Evolutionary conservation across 2,113 vertebrate genomes (phyloP), one percentile per base, ranked within the genome.

Genomic region (Labrus mixtus): DNA sequence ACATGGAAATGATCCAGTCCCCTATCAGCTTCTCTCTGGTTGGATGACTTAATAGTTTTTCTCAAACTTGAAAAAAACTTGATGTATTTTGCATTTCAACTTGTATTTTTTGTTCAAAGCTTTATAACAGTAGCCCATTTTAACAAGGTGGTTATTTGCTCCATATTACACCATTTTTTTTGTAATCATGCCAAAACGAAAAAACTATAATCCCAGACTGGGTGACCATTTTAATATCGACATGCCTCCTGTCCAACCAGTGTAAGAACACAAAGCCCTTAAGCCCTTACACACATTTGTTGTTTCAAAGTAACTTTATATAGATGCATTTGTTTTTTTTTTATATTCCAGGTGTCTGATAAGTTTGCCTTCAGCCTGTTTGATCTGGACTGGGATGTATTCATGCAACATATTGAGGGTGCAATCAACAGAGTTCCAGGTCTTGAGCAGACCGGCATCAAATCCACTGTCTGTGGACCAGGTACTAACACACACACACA

Each of bases 321-420:
- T 45, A 15, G 11, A 12, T 45, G 43, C 16, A 23, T 78, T 41
- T 69, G 4, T 79, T 17, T 62, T 20, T 71, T 20, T 74, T 63
- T 58, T 57, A 7, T 78, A 61, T 72, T 7, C 51, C 78, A 99
- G 98, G 96, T 98, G 3, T 96, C 95, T 0, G 96, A 99, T 76
- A 95, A 95, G 48, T 99, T 99, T 86, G 95, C 96, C 73, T 99
- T 99, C 76, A 96, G 98, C 76, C 95, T 99, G 71, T 99, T 99
- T 78, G 97, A 99, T 81, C 90, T 99, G 94, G 95, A 99, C 88
- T 99, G 98, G 98, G 97, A 99, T 4, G 95, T 99, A 22, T 99
- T 99, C 87, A 94, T 84, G 81, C 97, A 97, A 63, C 96, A 98
- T 81, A 97, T 99, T 0, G 95, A 98, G 45, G 98, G 97, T 0